Conservation (phyloP, 2,797 vertebrate genomes). For the Betta splendens region DNA sequence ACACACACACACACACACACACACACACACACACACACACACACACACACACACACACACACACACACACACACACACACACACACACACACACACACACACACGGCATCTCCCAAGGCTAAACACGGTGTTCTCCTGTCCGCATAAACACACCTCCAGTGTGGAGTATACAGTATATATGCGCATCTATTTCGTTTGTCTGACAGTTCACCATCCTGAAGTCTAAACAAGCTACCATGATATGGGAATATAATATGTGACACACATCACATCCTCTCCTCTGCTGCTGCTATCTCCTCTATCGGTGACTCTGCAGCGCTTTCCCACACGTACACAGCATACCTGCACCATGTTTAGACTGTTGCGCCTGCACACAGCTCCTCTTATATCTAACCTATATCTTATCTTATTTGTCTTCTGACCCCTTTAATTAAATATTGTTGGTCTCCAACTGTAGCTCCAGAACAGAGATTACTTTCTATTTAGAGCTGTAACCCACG, state of each 20-base stretch:
- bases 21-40: slow-evolving; percentile 36
- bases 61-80: too few species aligned
- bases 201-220: background rate
- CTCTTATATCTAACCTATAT: slow-evolving; percentile 2
- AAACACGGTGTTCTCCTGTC: slow-evolving; percentile 46
- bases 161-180: slow-evolving; percentile 7
- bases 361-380: slow-evolving; percentile 51
- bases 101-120: too few species aligned
- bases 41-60: too few species aligned
- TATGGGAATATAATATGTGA: slow-evolving; percentile 7
- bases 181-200: background rate
- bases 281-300: slow-evolving; percentile 11
- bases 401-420: background rate
- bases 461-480: background rate
- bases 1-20: slow-evolving; percentile 35
- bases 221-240: slow-evolving; percentile 19
- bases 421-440: slow-evolving; percentile 1
- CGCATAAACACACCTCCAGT: slow-evolving; percentile 35
- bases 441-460: background rate
- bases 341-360: slow-evolving; percentile 56
- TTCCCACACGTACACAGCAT: slow-evolving; percentile 49
- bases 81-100: too few species aligned
- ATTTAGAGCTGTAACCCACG: background rate
- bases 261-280: background rate
- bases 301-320: slow-evolving; percentile 37